These are phyloP conservation scores for Lepidurus packardi DNA, from an alignment of 1,140 invertebrate species.

Conservation along the genomic window DNA sequence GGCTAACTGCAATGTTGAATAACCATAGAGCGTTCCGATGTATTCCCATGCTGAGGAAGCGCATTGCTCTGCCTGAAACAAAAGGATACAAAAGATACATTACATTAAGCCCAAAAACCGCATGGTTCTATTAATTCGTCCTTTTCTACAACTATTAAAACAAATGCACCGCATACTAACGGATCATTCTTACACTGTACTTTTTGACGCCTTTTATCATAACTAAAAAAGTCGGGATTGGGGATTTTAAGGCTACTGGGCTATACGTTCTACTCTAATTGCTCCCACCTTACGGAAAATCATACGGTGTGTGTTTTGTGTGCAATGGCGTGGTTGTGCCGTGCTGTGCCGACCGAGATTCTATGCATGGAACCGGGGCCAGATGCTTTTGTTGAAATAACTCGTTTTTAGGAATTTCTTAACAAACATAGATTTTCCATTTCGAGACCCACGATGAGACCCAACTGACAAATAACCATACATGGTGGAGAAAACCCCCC, in stretches of 20 bases:
- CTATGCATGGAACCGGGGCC: too few relatives aligned
- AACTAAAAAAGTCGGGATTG: background rate
- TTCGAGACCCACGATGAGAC: too few relatives aligned
- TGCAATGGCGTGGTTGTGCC: background rate
- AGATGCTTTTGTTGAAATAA: too few relatives aligned
- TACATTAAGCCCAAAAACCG: background rate
- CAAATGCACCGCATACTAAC: background rate
- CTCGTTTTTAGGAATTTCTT: too few relatives aligned
- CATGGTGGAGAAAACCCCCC: too few relatives aligned
- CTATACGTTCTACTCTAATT: conserved; percentile 15
- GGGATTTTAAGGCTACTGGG: background rate
- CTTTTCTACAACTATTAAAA: background rate
- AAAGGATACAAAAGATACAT: background rate
- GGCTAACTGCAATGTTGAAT: conserved; percentile 15
- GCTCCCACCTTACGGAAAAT: background rate
- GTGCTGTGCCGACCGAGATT: background rate
- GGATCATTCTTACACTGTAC: background rate
- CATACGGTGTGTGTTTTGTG: background rate
- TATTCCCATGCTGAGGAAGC: background rate
- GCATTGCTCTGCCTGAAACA: background rate
- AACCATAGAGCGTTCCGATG: conserved; percentile 11
- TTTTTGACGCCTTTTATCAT: background rate
- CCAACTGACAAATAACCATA: too few relatives aligned
- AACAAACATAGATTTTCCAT: too few relatives aligned
- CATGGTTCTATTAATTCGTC: background rate